Percentiles rank a stretch among this genome's conserved stretches.
These are phyloP conservation scores for Brachionus calyciflorus DNA, from an alignment of 1,140 invertebrate genomes.

Conservation along the genomic window DNA sequence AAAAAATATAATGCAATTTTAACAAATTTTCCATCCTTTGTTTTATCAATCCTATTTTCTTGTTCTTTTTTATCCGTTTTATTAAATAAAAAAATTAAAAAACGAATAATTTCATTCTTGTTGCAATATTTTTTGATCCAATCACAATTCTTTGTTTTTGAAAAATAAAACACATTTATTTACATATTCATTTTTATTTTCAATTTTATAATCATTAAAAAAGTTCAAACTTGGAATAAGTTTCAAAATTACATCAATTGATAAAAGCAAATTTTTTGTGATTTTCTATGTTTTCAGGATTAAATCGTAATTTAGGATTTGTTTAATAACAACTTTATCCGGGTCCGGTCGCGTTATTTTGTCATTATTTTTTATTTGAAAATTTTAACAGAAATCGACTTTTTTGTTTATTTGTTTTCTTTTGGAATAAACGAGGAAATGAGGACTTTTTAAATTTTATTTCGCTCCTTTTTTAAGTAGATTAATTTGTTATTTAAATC, in stretches of 20 bases:
- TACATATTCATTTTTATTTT: not conserved
- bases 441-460: not conserved
- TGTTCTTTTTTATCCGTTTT: too few species aligned
- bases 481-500: slow-evolving; percentile 6
- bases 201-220: not conserved
- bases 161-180: too few species aligned
- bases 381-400: not conserved
- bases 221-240: not conserved
- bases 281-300: not conserved
- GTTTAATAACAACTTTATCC: not conserved
- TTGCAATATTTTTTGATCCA: too few species aligned
- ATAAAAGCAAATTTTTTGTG: not conserved
- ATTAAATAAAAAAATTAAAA: too few species aligned
- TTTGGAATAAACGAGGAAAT: not conserved
- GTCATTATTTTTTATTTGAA: slow-evolving; percentile 1
- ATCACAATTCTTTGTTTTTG: too few species aligned
- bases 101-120: too few species aligned
- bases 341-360: not conserved
- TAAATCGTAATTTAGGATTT: not conserved
- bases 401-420: not conserved
- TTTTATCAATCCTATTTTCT: too few species aligned
- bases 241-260: slow-evolving; percentile 7
- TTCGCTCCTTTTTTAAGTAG: not conserved
- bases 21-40: too few species aligned
- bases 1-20: too few species aligned